These are phyloP conservation scores for Abramis brama DNA, from an alignment of 2,113 vertebrate genomes.

Conservation along the genomic window DNA sequence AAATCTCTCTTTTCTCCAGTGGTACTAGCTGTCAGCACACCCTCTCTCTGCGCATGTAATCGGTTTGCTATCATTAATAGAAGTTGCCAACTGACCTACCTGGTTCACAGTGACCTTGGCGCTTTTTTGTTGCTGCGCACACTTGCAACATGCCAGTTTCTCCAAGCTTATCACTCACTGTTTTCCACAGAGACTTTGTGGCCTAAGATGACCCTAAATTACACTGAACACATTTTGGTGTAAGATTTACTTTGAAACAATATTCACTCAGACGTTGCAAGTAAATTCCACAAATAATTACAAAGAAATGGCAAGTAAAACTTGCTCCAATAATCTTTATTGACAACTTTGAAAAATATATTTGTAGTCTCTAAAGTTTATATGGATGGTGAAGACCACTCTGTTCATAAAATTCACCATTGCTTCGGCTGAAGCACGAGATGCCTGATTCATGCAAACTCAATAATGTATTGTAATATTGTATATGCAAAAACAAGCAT, in stretches of 20 bases:
- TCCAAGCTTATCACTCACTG: slow-evolving; percentile 28
- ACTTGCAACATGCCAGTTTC: slow-evolving; percentile 7
- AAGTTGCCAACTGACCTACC: slow-evolving; percentile 41
- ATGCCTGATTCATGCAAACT: not conserved
- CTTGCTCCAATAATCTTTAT: too few relatives aligned
- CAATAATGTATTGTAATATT: too few relatives aligned
- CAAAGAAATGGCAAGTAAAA: too few relatives aligned
- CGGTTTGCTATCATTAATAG: slow-evolving; percentile 13
- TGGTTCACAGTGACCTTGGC: slow-evolving; percentile 54
- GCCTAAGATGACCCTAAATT: slow-evolving; percentile 23
- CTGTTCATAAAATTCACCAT: not conserved
- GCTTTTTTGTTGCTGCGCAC: slow-evolving; percentile 28
- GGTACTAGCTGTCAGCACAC: not conserved
- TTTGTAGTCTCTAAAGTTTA: too few relatives aligned
- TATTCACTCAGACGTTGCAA: too few relatives aligned
- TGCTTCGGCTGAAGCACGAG: too few relatives aligned
- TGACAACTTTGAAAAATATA: too few relatives aligned
- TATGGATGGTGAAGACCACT: not conserved
- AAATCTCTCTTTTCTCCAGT: not conserved
- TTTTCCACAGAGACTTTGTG: slow-evolving; percentile 17
- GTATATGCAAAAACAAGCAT: too few relatives aligned
- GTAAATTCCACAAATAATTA: too few relatives aligned
- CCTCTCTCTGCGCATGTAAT: not conserved
- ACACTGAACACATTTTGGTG: too few relatives aligned
- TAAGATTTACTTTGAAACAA: too few relatives aligned